These are phyloP conservation scores for Eristalinus sepulchralis DNA, from an alignment of 2,888 invertebrate genomes.

Conservation along the genomic window DNA sequence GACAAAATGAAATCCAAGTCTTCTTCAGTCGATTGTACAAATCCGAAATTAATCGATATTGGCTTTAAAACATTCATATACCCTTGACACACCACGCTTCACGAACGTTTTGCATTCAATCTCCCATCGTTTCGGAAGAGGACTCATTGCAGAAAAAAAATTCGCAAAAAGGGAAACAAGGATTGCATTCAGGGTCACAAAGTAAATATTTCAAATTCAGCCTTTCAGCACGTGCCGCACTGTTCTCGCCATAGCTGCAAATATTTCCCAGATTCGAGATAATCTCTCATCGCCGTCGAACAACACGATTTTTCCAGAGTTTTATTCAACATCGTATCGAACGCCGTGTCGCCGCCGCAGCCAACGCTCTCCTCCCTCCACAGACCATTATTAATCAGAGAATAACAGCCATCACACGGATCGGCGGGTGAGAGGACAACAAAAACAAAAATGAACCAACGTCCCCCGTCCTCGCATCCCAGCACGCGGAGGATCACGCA, in stretches of 20 bases:
- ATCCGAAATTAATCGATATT: not conserved
- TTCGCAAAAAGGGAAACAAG: conserved; percentile 5
- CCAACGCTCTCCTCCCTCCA: conserved; percentile 2
- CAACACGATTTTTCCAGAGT: conserved; percentile 42
- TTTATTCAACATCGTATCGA: conserved; percentile 40
- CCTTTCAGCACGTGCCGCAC: conserved; percentile 46
- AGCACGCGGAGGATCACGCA: conserved; percentile 57
- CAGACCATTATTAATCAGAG: conserved; percentile 38
- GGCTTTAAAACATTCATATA: not conserved
- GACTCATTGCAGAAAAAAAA: conserved; percentile 16
- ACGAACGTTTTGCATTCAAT: not conserved
- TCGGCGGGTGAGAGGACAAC: not conserved
- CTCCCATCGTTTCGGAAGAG: not conserved
- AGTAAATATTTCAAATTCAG: conserved; percentile 33
- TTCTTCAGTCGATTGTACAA: too few relatives aligned
- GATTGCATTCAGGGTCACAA: conserved; percentile 23
- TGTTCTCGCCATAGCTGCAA: conserved; percentile 15
- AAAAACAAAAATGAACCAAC: not conserved
- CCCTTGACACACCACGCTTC: not conserved
- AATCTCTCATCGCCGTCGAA: conserved; percentile 44
- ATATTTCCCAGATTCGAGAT: conserved; percentile 34
- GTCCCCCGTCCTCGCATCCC: too few relatives aligned
- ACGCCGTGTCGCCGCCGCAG: conserved; percentile 14
- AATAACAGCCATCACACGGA: conserved; percentile 41
- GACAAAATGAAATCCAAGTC: too few relatives aligned